Percentiles rank a stretch among this genome's conserved stretches.
Conservation (phyloP, 2,888 invertebrate genomes). For the Mythimna lalbum region DNA sequence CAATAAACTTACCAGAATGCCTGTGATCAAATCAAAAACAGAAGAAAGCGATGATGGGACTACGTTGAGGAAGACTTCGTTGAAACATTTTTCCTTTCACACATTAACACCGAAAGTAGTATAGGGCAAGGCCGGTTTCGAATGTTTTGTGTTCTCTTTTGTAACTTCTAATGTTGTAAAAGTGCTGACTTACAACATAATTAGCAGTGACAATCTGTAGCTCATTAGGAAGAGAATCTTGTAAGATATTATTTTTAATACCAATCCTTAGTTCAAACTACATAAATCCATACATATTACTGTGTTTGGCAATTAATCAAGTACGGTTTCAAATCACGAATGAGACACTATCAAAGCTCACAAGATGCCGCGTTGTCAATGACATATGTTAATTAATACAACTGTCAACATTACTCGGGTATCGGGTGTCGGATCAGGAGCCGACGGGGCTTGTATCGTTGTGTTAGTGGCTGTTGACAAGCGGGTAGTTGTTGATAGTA, state of each 20-base stretch:
- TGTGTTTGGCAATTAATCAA: slow-evolving; percentile 5
- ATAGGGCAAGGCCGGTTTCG: too few species aligned
- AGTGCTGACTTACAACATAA: too few species aligned
- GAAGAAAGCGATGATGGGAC: too few species aligned
- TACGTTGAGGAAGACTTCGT: too few species aligned
- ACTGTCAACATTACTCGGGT: slow-evolving; percentile 35
- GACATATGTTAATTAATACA: slow-evolving; percentile 56
- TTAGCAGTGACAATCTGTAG: neutral
- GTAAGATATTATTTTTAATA: neutral
- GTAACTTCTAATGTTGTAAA: too few species aligned
- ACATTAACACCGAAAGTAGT: too few species aligned
- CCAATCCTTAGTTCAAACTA: neutral
- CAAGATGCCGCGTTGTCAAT: slow-evolving; percentile 30
- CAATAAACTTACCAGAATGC: too few species aligned
- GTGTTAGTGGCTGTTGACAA: slow-evolving; percentile 33
- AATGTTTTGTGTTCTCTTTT: too few species aligned
- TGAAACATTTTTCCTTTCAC: too few species aligned
- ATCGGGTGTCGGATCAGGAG: slow-evolving; percentile 46
- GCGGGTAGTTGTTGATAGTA: slow-evolving; percentile 9
- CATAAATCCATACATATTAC: slow-evolving; percentile 4
- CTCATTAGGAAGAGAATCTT: neutral
- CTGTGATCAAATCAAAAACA: too few species aligned
- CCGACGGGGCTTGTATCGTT: slow-evolving; percentile 11
- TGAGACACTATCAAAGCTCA: slow-evolving; percentile 8
- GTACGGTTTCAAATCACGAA: slow-evolving; percentile 1